phyloP scores from a whole-genome alignment of 2,797 vertebrate genomes.

The Pseudopleuronectes americanus region DNA sequence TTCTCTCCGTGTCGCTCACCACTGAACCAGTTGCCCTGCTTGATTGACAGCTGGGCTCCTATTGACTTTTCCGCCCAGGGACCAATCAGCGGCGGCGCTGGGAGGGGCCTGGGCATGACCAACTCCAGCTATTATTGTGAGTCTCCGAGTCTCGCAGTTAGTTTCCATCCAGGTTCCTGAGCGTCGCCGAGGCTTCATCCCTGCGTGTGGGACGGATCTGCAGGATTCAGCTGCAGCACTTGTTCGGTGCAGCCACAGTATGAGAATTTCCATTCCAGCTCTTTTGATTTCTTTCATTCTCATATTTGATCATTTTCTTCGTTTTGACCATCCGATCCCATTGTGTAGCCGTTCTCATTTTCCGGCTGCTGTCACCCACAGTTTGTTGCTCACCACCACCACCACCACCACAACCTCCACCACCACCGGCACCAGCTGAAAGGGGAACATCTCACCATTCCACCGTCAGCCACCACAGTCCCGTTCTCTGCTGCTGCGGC shows the following conservation, averaged over 20 bases:
- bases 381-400: conserved; percentile 56
- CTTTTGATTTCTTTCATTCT: conserved; percentile 73
- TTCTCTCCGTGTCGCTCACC: conserved; percentile 4
- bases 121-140: conserved; percentile 78
- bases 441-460: conserved; percentile 66
- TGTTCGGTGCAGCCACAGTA: conserved; percentile 62
- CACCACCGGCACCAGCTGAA: conserved; percentile 49
- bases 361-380: conserved; percentile 64
- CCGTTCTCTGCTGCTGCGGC: conserved; percentile 49
- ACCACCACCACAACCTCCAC: conserved; percentile 15
- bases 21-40: conserved; percentile 60
- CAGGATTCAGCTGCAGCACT: conserved; percentile 60
- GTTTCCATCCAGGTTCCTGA: conserved; percentile 75
- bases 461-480: conserved; percentile 38
- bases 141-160: conserved; percentile 74
- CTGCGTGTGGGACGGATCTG: conserved; percentile 63
- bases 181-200: conserved; percentile 41
- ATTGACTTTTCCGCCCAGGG: conserved; percentile 46
- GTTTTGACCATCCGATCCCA: conserved; percentile 71
- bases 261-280: conserved; percentile 82
- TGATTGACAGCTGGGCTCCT: conserved; percentile 77
- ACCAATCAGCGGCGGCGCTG: conserved; percentile 76
- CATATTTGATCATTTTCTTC: conserved; percentile 69
- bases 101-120: conserved; percentile 71
- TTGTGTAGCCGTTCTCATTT: conserved; percentile 65